A percentile compares a stretch with the other conserved stretches of the same genome.
These are phyloP conservation scores for Astreopora myriophthalma DNA, from an alignment of 64 coral and sea anemone species.

Conservation along the genomic window DNA sequence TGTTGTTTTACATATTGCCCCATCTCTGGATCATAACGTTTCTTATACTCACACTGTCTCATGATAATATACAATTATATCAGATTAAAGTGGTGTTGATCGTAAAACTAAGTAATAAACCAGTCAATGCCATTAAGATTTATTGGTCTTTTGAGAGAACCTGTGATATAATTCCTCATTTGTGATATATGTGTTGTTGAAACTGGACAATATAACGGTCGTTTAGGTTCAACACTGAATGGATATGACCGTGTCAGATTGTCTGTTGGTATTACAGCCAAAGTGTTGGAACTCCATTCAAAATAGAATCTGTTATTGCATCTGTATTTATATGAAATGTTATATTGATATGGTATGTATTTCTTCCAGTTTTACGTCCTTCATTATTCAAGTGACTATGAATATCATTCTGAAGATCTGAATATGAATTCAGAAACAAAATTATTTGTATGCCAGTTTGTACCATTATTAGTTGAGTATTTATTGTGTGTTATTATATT, in stretches of 20 bases:
- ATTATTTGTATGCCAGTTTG: not conserved
- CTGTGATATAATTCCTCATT: conserved; percentile 8
- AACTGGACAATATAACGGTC: not conserved
- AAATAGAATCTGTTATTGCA: not conserved
- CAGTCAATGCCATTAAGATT: not conserved
- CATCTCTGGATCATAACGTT: not conserved
- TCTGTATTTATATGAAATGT: not conserved
- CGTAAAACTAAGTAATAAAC: not conserved
- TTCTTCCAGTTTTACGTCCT: not conserved
- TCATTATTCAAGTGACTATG: not conserved
- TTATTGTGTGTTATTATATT: not conserved
- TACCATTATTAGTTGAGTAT: not conserved
- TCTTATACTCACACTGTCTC: not conserved
- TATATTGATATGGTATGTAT: not conserved
- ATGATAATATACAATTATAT: not conserved
- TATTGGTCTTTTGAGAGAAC: too few species aligned
- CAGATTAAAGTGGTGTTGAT: not conserved
- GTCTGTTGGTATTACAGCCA: not conserved
- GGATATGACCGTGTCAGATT: not conserved
- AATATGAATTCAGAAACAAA: too few species aligned
- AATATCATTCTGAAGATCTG: too few species aligned
- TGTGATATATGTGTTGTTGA: not conserved
- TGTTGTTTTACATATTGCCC: conserved; percentile 25
- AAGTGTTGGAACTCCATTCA: not conserved
- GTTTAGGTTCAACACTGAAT: not conserved